A percentile compares a stretch with the other conserved stretches of the same genome.
These are phyloP conservation scores for Nothoprocta pentlandii DNA, from an alignment of 2,113 vertebrate genomes.

Conservation along the genomic window DNA sequence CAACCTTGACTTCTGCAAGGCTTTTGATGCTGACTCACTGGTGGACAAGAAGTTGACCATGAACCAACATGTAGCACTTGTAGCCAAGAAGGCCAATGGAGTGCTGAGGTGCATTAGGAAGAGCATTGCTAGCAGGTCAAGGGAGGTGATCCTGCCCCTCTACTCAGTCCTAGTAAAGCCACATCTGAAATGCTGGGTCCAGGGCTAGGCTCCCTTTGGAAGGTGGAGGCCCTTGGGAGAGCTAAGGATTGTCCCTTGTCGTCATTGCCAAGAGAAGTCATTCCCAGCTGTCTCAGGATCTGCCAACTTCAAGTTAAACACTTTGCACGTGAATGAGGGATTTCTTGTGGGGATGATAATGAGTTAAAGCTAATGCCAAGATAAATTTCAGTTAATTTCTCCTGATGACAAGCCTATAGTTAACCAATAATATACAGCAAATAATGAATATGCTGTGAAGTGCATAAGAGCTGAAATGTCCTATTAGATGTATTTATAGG, in stretches of 20 bases:
- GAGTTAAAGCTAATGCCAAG: background rate
- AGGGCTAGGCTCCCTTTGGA: too few relatives aligned
- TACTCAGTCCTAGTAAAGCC: too few relatives aligned
- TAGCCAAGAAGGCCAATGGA: too few relatives aligned
- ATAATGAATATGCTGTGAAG: background rate
- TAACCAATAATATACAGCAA: background rate
- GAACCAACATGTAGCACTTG: too few relatives aligned
- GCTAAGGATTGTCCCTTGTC: background rate
- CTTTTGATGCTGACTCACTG: too few relatives aligned
- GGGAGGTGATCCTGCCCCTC: too few relatives aligned
- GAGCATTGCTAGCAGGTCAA: too few relatives aligned
- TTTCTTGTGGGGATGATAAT: background rate
- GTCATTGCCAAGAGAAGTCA: background rate
- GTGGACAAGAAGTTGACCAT: too few relatives aligned
- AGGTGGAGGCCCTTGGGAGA: too few relatives aligned
- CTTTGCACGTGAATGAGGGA: background rate
- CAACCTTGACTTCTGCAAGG: too few relatives aligned
- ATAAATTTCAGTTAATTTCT: background rate
- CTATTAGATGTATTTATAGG: background rate
- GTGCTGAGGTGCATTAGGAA: too few relatives aligned
- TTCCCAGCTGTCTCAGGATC: accelerated
- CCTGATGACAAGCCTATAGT: background rate
- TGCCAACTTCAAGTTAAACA: background rate
- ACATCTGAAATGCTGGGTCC: too few relatives aligned
- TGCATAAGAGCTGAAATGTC: background rate